Evolutionary conservation across 2,888 invertebrate species (phyloP).

Genomic region (Germaria angustata): DNA sequence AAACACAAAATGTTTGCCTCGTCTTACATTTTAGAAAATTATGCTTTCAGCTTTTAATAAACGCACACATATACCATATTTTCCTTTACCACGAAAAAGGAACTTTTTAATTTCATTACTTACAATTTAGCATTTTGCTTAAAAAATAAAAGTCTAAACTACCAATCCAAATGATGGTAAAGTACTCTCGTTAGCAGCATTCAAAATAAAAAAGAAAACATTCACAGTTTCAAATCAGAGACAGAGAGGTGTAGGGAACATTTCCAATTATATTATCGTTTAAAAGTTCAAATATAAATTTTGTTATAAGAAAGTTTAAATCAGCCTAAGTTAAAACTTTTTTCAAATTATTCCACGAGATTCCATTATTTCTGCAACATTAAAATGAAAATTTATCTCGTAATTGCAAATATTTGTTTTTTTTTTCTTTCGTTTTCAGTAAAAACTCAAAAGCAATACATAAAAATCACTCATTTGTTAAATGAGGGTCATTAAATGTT

Average conservation of each 20-base stretch:
- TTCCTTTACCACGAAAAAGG: too few species aligned
- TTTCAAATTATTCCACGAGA: neutral
- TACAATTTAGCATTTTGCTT: too few species aligned
- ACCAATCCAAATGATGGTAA: too few species aligned
- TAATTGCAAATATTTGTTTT: conserved; percentile 12
- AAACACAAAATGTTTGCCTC: too few species aligned
- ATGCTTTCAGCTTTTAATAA: too few species aligned
- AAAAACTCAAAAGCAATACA: conserved; percentile 47
- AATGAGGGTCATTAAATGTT: conserved; percentile 66
- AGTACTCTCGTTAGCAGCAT: too few species aligned
- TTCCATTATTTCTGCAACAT: conserved; percentile 45
- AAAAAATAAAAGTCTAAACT: too few species aligned
- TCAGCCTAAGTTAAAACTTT: neutral
- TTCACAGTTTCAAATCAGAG: too few species aligned
- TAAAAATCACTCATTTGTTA: conserved; percentile 63
- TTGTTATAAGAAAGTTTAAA: neutral
- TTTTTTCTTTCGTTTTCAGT: neutral
- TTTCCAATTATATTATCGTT: neutral
- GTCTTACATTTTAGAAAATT: too few species aligned
- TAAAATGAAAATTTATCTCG: conserved; percentile 45
- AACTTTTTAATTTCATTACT: too few species aligned
- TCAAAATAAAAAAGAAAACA: too few species aligned
- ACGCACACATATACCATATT: too few species aligned
- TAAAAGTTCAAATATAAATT: neutral
- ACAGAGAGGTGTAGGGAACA: neutral